Conservation (phyloP, 1,140 invertebrate species). For the Bicyclus anynana region DNA sequence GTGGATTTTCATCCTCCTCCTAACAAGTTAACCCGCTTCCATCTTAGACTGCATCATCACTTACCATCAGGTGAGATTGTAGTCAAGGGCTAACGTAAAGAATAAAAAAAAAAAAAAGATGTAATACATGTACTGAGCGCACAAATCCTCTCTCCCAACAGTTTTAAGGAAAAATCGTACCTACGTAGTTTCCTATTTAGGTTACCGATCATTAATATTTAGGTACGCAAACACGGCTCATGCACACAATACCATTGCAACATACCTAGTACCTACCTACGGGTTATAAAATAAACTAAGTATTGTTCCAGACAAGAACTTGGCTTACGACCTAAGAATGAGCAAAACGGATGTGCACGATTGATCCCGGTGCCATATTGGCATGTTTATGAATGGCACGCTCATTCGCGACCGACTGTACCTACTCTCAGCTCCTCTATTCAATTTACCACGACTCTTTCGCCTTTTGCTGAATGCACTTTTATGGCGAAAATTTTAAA, state of each 20-base stretch:
- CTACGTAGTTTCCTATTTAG: too few relatives aligned
- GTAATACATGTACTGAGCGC: too few relatives aligned
- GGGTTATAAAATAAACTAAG: conserved; percentile 10
- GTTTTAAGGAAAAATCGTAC: not conserved
- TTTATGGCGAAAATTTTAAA: not conserved
- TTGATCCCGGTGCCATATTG: conserved; percentile 64
- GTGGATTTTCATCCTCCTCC: too few relatives aligned
- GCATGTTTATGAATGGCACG: conserved; percentile 64
- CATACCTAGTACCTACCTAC: not conserved
- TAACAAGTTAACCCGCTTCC: too few relatives aligned
- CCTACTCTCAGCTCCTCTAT: conserved; percentile 27
- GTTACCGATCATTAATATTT: not conserved
- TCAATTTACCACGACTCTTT: conserved; percentile 28
- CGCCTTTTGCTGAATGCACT: conserved; percentile 1
- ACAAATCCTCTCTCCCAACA: too few relatives aligned
- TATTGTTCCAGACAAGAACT: conserved; percentile 50
- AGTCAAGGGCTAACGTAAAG: too few relatives aligned
- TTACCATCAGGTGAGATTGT: too few relatives aligned
- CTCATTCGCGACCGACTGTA: conserved; percentile 26
- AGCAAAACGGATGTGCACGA: conserved; percentile 64
- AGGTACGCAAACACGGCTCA: not conserved
- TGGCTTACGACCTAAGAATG: conserved; percentile 46
- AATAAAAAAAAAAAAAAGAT: too few relatives aligned
- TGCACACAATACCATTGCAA: not conserved
- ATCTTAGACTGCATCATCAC: too few relatives aligned